Conservation (phyloP, 2,113 vertebrate genomes). For the Pangasianodon gigas region DNA sequence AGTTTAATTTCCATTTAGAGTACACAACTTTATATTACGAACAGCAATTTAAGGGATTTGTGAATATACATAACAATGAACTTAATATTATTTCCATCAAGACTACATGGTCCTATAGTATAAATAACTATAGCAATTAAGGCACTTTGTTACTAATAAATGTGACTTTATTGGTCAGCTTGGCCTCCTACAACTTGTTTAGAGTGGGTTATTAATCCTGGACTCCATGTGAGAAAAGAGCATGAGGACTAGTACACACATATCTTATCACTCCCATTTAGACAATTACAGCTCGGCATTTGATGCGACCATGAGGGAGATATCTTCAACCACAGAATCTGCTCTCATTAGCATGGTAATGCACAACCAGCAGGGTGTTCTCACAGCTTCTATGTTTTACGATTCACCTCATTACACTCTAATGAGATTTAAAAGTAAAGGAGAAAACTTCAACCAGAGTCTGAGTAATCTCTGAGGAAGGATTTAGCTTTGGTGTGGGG, state of each 20-base stretch:
- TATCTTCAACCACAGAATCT: slow-evolving; percentile 68
- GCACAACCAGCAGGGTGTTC: slow-evolving; percentile 74
- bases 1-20: not conserved
- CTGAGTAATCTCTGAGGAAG: slow-evolving; percentile 38
- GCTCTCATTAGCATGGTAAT: slow-evolving; percentile 79
- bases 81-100: not conserved
- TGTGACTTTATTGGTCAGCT: not conserved
- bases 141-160: not conserved
- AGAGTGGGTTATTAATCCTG: not conserved
- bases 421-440: slow-evolving; percentile 79
- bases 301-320: slow-evolving; percentile 60
- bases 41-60: slow-evolving; percentile 7
- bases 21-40: not conserved
- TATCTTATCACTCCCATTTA: slow-evolving; percentile 56
- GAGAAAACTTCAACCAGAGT: slow-evolving; percentile 55
- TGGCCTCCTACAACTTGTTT: not conserved
- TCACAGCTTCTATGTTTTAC: slow-evolving; percentile 67
- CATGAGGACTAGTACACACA: slow-evolving; percentile 44
- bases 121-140: not conserved
- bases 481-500: not conserved
- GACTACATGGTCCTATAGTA: not conserved
- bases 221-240: slow-evolving; percentile 8
- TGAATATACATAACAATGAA: not conserved
- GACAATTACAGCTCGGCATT: slow-evolving; percentile 48
- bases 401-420: slow-evolving; percentile 80